phyloP scores from a whole-genome alignment of 2,888 invertebrate genomes.

The Branchellion lobata region DNA sequence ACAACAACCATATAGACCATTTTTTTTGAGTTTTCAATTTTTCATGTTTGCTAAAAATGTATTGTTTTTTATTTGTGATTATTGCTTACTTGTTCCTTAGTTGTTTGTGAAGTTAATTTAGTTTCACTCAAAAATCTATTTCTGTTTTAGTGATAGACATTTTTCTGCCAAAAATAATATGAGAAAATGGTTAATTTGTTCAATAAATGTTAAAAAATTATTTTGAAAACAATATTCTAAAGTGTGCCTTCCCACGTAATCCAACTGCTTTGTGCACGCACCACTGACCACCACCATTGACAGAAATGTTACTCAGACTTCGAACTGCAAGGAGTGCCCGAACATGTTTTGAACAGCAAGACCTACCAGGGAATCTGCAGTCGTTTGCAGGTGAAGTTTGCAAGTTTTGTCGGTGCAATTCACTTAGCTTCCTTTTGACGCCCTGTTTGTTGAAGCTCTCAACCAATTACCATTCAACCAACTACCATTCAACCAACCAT shows the following conservation, averaged over 20 bases:
- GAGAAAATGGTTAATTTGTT: no score
- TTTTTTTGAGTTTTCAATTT: no score
- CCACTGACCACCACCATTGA: slow-evolving; percentile 47
- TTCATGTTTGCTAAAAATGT: no score
- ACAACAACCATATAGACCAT: no score
- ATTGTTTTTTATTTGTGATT: no score
- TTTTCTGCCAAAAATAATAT: no score
- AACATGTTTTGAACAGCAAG: slow-evolving; percentile 93
- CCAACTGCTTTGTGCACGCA: background rate
- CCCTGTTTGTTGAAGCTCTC: background rate
- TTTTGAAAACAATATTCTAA: no score
- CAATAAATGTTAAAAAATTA: background rate
- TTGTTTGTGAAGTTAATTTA: no score
- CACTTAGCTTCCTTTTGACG: slow-evolving; percentile 30
- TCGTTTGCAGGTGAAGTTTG: slow-evolving; percentile 78
- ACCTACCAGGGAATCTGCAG: slow-evolving; percentile 87
- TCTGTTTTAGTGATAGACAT: no score
- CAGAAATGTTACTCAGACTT: slow-evolving; percentile 99
- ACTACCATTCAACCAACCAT: no score
- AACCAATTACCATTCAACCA: background rate
- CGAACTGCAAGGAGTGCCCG: slow-evolving; percentile 96
- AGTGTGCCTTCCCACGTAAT: background rate
- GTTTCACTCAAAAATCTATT: no score
- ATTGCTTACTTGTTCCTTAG: no score
- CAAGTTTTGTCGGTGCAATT: slow-evolving; percentile 1